Base-by-base conservation (phyloP, 2,888 invertebrate species). In the Slavum lentiscoides region DNA sequence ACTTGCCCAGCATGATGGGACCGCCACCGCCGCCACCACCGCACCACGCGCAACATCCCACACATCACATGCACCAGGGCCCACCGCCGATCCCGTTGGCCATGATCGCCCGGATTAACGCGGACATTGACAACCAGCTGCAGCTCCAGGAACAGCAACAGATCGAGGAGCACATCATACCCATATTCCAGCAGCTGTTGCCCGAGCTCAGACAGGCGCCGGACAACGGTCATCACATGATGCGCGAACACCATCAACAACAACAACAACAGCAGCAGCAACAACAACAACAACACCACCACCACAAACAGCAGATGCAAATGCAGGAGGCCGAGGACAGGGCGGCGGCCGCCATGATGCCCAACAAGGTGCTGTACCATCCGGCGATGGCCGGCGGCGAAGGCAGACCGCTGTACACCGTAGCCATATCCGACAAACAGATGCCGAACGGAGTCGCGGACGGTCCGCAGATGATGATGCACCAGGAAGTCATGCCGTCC, bases 141-240 rank as follows among this genome's bases (percentile, higher is more conserved):
- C 84, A 68, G 84, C 84, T 82, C 13, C 83, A 84, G 84, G 87
- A 88, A 84, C 87, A 87, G 70, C 85, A 87, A 84, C 87, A 86
- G 64, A 85, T 85, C 72, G 84, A 84, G 72, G 84, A 84, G 69
- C 83, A 83, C 62, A 82, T 84, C 23, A 83, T 84, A 30, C 84
- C 84, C 0, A 83, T 84, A 23, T 84, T 84, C 82, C 84, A 84
- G 74, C 83, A 83, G 11, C 81, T 83, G 1, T 61, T 82, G 17
- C 82, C 82, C 0, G 82, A 83, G 66, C 82, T 82, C 15, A 62
- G 82, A 67, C 82, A 55, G 11, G 15, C 19, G 21, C 66, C 59
- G 6, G 81, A 13, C 43, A 9, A 83, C 19, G 72, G 76, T 62
- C 82, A 58, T 9, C 43, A 43, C 49, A 49, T 49, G 49, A 49